Conservation (phyloP, 2,113 vertebrate genomes). For the Falcunculus frontatus region DNA sequence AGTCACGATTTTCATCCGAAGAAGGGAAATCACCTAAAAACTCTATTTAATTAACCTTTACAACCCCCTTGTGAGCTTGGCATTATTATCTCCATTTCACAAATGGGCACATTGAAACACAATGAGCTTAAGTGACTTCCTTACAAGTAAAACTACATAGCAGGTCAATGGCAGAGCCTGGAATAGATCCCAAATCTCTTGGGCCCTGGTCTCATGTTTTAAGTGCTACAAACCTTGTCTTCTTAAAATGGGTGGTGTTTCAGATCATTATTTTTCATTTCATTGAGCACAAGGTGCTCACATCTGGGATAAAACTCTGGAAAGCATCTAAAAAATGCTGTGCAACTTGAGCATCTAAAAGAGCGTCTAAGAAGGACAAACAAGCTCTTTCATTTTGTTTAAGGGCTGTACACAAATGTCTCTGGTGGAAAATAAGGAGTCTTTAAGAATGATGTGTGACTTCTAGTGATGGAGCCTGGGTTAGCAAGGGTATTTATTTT, state of each 20-base stretch:
- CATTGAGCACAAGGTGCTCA: background rate
- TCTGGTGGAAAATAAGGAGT: conserved; percentile 68
- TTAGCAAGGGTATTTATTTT: conserved; percentile 70
- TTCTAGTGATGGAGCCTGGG: conserved; percentile 60
- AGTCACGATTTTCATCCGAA: background rate
- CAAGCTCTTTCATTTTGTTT: conserved; percentile 51
- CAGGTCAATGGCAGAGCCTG: conserved; percentile 32
- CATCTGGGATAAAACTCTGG: background rate
- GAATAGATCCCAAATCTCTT: conserved; percentile 39
- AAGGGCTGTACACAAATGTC: conserved; percentile 57
- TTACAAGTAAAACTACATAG: conserved; percentile 50
- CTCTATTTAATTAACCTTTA: conserved; percentile 66
- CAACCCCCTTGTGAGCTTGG: conserved; percentile 43
- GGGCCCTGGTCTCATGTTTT: background rate
- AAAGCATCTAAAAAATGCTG: background rate
- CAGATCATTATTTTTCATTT: background rate
- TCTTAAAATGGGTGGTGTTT: conserved; percentile 1
- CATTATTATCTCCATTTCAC: conserved; percentile 55
- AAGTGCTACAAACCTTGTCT: background rate
- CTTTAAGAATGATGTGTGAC: conserved; percentile 69
- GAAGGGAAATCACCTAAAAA: conserved; percentile 56
- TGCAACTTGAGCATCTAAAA: conserved; percentile 28
- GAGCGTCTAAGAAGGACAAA: conserved; percentile 33
- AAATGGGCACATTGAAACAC: conserved; percentile 45
- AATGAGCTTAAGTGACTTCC: conserved; percentile 33